Evolutionary conservation across 2,113 vertebrate species (phyloP), one percentile per base, ranked within the genome.

Genomic region (Micronycteris hirsuta): DNA sequence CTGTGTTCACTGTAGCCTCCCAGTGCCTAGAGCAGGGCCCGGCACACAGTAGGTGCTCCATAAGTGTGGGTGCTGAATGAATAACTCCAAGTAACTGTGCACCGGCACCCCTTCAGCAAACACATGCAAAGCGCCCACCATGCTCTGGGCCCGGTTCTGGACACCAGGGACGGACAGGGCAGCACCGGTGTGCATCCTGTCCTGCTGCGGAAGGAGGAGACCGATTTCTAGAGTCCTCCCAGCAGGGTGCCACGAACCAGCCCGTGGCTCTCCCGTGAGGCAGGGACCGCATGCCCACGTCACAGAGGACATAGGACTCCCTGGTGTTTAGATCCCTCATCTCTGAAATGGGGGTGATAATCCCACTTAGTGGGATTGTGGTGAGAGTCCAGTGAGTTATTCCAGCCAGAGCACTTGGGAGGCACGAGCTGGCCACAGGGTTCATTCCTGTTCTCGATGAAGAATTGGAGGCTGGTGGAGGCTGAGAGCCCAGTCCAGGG

Each of bases 201-300:
- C 38, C 61, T 6, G 52, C 43, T 33, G 5, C 13, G 15, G 70
- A 15, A 61, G 71, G 63, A 31, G 12, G 11, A 24, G 14, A 45
- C 22, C 0, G 0, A 26, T 14, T 11, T n/a, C 26, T 14, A 28
- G 1, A 20, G 77, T 6, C 36, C 7, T 56, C 24, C 28, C 43
- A 0, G 5, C 15, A 31, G 3, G 20, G 36, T 2, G 3, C 54
- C 15, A 15, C 7, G 5, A 17, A 11, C 38, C 31, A 1, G 1
- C 26, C 74, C 1, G 14, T 4, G 3, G 83, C 90, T 52, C 49
- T 14, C 28, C 61, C 0, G 5, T 1, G 80, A 65, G 19, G 24
- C 36, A 24, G 82, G 26, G 31, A 8, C 82, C 52, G 43, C 1
- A 0, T 2, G 52, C 26, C 43, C 14, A 0, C 10, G 38, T 84